Conservation (phyloP, 2,888 invertebrate genomes). For the Epinotia bilunana region DNA sequence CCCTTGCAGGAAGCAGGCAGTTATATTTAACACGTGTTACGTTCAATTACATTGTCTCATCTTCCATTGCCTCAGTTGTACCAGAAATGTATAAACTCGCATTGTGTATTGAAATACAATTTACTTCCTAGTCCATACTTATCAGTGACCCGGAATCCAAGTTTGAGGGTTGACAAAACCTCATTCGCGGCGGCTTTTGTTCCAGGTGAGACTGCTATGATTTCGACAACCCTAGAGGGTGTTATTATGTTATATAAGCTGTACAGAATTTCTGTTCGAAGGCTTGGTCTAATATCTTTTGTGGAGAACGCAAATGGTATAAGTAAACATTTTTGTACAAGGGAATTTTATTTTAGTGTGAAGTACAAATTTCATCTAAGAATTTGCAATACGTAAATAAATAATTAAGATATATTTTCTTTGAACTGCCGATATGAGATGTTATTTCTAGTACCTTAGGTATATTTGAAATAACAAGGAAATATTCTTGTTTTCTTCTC, state of each 20-base stretch:
- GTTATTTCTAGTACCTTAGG: constrained; percentile 13
- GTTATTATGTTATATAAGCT: constrained; percentile 34
- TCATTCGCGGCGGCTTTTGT: constrained; percentile 67
- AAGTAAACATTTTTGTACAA: background rate
- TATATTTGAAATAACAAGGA: constrained; percentile 25
- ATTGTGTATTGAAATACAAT: constrained; percentile 2
- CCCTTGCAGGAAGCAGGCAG: too few species aligned
- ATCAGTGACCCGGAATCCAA: constrained; percentile 48
- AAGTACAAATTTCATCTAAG: too few species aligned
- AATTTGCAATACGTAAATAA: background rate
- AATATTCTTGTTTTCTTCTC: background rate
- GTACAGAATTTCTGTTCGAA: constrained; percentile 25
- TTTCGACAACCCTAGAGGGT: constrained; percentile 50
- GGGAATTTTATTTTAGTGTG: background rate
- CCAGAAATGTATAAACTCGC: background rate
- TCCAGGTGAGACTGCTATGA: constrained; percentile 70
- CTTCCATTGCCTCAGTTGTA: background rate
- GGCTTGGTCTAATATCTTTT: constrained; percentile 23
- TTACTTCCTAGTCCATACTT: background rate
- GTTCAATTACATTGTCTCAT: background rate
- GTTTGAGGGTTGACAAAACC: constrained; percentile 58
- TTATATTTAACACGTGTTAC: too few species aligned
- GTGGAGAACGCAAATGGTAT: background rate
- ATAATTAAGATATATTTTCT: background rate
- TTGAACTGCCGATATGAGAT: background rate